Conservation (phyloP, 2,797 vertebrate species). For the Rhabdophis nuchalis region DNA sequence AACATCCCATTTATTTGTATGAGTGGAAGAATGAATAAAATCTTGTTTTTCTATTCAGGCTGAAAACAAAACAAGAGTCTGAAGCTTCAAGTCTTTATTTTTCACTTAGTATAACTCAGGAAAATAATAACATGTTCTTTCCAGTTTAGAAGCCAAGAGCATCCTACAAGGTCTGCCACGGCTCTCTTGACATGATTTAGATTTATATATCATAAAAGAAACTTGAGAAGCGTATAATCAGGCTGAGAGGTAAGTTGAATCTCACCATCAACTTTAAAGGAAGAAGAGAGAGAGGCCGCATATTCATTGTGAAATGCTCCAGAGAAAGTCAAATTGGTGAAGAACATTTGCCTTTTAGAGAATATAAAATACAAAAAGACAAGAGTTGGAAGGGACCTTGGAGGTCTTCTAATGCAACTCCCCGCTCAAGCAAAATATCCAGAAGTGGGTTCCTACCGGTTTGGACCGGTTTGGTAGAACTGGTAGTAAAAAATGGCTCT, state of each 20-base stretch:
- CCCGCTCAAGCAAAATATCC: too few relatives aligned
- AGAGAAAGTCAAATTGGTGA: background rate
- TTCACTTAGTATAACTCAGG: background rate
- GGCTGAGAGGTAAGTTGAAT: slow-evolving; percentile 9
- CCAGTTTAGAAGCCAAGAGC: background rate
- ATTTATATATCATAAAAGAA: background rate
- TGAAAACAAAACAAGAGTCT: background rate
- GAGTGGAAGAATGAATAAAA: background rate
- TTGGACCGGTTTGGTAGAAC: too few relatives aligned
- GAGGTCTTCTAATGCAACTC: too few relatives aligned
- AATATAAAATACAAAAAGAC: background rate
- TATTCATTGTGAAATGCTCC: background rate
- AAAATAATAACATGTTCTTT: background rate
- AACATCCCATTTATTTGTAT: background rate
- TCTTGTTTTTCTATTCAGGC: background rate
- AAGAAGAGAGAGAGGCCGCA: background rate
- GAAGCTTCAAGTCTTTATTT: background rate
- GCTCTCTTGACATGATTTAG: background rate
- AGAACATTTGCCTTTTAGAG: background rate
- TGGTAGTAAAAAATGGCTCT: too few relatives aligned
- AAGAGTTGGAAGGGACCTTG: too few relatives aligned
- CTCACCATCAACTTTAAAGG: slow-evolving; percentile 15
- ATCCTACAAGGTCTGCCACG: background rate
- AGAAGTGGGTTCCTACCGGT: too few relatives aligned
- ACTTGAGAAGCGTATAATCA: slow-evolving; percentile 10